Evolutionary conservation across 2,113 vertebrate genomes (phyloP).

Genomic region (Peucedramus taeniatus): DNA sequence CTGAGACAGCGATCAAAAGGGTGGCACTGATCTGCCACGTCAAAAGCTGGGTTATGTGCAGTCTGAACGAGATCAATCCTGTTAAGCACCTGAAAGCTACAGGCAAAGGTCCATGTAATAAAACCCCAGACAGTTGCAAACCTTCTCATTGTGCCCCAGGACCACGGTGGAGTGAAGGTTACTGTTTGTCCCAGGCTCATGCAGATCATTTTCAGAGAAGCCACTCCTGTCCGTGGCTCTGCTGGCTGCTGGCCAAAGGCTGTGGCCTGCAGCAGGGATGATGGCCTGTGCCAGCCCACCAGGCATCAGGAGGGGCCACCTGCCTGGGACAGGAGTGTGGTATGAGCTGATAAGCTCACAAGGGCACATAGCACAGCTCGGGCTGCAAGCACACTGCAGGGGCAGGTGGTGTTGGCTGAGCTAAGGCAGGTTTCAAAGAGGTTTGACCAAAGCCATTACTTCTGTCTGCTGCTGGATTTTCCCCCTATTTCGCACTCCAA

Average conservation of each 20-base stretch:
- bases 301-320: background rate
- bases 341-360: background rate
- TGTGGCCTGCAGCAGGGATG: background rate
- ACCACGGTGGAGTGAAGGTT: rapidly evolving
- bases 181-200: background rate
- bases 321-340: background rate
- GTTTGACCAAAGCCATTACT: background rate
- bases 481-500: background rate
- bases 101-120: background rate
- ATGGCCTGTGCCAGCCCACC: background rate
- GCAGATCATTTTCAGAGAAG: background rate
- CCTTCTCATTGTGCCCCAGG: rapidly evolving
- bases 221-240: background rate
- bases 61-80: background rate
- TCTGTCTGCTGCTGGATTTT: background rate
- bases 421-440: background rate
- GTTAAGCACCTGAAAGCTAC: background rate
- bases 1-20: background rate
- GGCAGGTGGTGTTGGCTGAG: background rate
- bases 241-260: background rate
- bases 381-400: background rate
- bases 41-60: background rate
- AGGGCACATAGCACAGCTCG: rapidly evolving
- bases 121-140: background rate
- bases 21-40: background rate